phyloP scores from a whole-genome alignment of 2,888 invertebrate species.

The Dasypolia templi region DNA sequence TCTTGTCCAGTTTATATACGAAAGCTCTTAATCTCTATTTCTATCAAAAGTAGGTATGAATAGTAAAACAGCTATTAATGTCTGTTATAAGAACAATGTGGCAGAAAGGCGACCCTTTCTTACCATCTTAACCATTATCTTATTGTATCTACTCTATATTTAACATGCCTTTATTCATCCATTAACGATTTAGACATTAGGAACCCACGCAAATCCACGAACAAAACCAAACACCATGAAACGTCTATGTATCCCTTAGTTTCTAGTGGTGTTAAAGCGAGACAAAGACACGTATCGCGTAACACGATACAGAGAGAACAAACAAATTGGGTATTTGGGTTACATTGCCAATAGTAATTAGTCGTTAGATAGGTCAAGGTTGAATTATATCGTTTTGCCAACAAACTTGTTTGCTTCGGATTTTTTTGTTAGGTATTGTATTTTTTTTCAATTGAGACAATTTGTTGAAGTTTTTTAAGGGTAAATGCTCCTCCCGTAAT shows the following conservation, averaged over 20 bases:
- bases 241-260: conserved; percentile 24
- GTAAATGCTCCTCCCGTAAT: not conserved
- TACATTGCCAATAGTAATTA: conserved; percentile 84
- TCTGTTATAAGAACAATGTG: no score
- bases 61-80: not conserved
- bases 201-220: conserved; percentile 36
- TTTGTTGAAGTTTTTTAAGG: not conserved
- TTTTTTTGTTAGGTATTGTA: conserved; percentile 48
- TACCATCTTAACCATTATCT: not conserved
- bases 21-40: not conserved
- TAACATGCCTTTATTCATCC: conserved; percentile 21
- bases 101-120: no score
- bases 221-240: conserved; percentile 28
- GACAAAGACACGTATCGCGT: conserved; percentile 38
- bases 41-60: not conserved
- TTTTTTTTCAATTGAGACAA: conserved; percentile 1
- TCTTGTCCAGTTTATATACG: not conserved
- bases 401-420: conserved; percentile 68
- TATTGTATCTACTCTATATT: conserved; percentile 15
- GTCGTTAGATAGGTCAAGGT: conserved; percentile 85
- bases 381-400: conserved; percentile 73
- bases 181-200: conserved; percentile 35
- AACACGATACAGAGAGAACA: conserved; percentile 60
- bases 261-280: conserved; percentile 20
- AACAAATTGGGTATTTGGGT: conserved; percentile 66